These are phyloP conservation scores for Galaxias olidus DNA, from an alignment of 2,797 vertebrate species.

Conservation along the genomic window DNA sequence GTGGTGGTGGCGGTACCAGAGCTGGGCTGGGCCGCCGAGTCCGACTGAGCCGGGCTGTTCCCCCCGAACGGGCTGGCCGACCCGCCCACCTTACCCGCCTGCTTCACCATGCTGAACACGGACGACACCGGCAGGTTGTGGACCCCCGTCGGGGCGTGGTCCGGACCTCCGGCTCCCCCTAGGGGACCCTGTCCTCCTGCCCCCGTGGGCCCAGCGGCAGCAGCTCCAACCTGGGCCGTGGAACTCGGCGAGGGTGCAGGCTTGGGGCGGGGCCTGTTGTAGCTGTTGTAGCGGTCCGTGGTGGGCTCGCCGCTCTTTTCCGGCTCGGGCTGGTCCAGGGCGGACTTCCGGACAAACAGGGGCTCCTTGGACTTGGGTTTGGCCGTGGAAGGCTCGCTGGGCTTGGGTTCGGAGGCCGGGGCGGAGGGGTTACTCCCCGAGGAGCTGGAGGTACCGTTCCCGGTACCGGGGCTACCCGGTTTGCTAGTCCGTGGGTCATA, in stretches of 20 bases:
- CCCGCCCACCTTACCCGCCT: slow-evolving; percentile 77
- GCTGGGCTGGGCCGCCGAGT: slow-evolving; percentile 33
- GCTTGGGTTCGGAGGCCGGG: slow-evolving; percentile 65
- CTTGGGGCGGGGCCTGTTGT: slow-evolving; percentile 89
- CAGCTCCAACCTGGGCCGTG: slow-evolving; percentile 37
- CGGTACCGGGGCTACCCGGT: slow-evolving; percentile 64
- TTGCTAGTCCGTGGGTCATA: slow-evolving; percentile 89
- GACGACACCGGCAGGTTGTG: slow-evolving; percentile 90
- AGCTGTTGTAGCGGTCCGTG: slow-evolving; percentile 92
- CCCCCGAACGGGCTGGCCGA: slow-evolving; percentile 86
- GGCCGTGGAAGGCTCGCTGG: slow-evolving; percentile 44
- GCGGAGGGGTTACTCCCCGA: slow-evolving; percentile 48
- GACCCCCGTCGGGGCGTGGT: slow-evolving; percentile 69
- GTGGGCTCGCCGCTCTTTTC: slow-evolving; percentile 72
- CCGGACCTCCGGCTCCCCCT: slow-evolving; percentile 24
- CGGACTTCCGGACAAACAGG: slow-evolving; percentile 88
- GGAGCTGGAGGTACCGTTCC: slow-evolving; percentile 52
- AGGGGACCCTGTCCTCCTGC: slow-evolving; percentile 36
- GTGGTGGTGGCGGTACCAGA: slow-evolving; percentile 18
- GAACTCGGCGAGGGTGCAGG: slow-evolving; percentile 64
- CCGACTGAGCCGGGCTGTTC: slow-evolving; percentile 80
- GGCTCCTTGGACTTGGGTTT: slow-evolving; percentile 87
- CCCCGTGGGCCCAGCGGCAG: slow-evolving; percentile 26
- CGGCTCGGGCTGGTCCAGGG: slow-evolving; percentile 83
- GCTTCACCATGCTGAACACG: slow-evolving; percentile 85